A percentile compares a stretch with the other conserved stretches of the same genome.
Evolutionary conservation across 2,888 invertebrate species (phyloP).

Genomic region (Aromia moschata): DNA sequence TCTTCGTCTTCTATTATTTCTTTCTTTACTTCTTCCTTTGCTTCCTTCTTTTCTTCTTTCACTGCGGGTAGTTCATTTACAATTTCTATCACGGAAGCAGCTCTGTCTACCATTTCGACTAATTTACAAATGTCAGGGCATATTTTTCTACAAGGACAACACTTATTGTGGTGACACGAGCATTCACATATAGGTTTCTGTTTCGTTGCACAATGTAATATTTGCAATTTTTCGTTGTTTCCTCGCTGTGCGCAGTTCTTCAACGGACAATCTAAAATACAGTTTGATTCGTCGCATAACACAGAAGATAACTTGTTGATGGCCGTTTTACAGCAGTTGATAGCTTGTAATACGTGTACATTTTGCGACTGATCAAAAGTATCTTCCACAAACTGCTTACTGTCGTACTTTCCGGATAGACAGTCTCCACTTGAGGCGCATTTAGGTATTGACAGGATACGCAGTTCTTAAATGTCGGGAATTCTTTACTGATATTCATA

Average conservation of each 20-base stretch:
- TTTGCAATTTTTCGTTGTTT: neutral
- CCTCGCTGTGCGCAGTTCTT: neutral
- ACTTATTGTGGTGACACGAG: neutral
- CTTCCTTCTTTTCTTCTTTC: neutral
- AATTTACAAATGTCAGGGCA: slow-evolving; percentile 16
- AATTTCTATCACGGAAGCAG: slow-evolving; percentile 2
- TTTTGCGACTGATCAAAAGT: neutral
- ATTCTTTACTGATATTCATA: neutral
- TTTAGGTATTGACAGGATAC: neutral
- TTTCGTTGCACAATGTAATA: neutral
- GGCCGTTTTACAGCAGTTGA: slow-evolving; percentile 12
- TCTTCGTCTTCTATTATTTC: too few species aligned
- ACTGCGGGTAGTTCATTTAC: neutral
- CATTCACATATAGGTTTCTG: neutral
- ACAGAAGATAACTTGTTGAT: slow-evolving; percentile 1
- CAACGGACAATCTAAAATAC: neutral
- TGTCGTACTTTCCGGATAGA: neutral
- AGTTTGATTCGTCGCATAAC: neutral
- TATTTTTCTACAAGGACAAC: neutral
- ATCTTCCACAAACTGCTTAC: neutral
- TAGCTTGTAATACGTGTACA: neutral
- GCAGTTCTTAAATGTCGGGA: neutral
- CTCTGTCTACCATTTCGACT: slow-evolving; percentile 13
- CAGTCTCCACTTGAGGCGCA: neutral
- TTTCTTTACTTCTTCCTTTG: neutral